These are phyloP conservation scores for Archocentrus centrarchus DNA, from an alignment of 2,113 vertebrate species.

Conservation along the genomic window DNA sequence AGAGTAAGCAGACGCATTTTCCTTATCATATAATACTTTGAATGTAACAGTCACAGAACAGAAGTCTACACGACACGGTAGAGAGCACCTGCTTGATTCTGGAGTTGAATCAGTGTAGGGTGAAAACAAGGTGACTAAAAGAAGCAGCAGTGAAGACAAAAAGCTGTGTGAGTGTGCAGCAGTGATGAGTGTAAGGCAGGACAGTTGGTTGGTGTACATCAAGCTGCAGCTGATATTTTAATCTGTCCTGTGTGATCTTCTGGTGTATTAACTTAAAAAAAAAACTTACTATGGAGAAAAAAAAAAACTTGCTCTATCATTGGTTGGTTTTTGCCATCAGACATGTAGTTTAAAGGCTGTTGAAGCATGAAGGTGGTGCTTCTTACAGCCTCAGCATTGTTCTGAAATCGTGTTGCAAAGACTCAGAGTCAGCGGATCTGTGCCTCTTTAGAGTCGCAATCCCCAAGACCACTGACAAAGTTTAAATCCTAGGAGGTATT, in stretches of 20 bases:
- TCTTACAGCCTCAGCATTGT: background rate
- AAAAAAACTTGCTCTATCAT: background rate
- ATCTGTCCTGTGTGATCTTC: constrained; percentile 7
- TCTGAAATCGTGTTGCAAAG: constrained; percentile 7
- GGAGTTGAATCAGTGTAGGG: constrained; percentile 15
- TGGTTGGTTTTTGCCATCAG: constrained; percentile 6
- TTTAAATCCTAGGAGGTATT: background rate
- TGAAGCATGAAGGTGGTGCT: constrained; percentile 17
- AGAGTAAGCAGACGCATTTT: constrained; percentile 8
- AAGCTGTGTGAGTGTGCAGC: background rate
- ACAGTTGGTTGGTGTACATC: constrained; percentile 7
- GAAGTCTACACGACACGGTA: background rate
- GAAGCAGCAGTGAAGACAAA: background rate
- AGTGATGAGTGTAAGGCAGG: constrained; percentile 7
- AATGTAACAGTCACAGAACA: background rate
- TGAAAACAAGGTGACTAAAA: constrained; percentile 2
- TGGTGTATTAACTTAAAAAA: background rate
- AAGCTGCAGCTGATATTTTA: constrained; percentile 1
- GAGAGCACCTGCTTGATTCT: constrained; percentile 1
- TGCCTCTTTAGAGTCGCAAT: background rate
- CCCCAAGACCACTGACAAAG: background rate
- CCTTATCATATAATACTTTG: background rate
- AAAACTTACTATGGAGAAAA: background rate
- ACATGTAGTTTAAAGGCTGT: constrained; percentile 11
- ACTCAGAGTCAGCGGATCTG: background rate